These are phyloP conservation scores for Caenorhabditis remanei DNA, from an alignment of 1,140 invertebrate genomes.

Conservation along the genomic window DNA sequence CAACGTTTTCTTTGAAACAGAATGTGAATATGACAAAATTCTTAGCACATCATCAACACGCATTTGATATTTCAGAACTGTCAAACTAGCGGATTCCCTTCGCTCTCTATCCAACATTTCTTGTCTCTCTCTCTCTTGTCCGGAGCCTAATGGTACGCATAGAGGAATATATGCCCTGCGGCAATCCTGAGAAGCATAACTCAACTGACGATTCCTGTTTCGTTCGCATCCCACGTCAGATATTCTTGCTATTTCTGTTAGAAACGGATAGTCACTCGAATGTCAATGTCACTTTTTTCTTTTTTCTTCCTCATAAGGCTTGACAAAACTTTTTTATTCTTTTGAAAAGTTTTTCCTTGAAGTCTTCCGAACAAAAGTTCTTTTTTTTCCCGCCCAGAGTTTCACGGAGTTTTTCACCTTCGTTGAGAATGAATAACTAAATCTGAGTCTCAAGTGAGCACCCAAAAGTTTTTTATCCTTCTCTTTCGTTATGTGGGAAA, in stretches of 20 bases:
- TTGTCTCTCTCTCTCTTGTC: not conserved
- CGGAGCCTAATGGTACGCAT: constrained; percentile 29
- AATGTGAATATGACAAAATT: no score
- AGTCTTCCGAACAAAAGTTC: not conserved
- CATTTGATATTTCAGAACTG: no score
- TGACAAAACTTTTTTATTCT: not conserved
- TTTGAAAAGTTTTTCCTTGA: not conserved
- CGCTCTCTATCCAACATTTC: not conserved
- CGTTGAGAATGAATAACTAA: not conserved
- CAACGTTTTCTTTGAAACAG: no score
- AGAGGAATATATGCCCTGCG: not conserved
- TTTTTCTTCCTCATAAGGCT: not conserved
- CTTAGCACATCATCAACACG: no score
- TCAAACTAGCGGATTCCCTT: not conserved
- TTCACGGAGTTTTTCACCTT: not conserved
- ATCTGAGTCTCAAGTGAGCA: not conserved
- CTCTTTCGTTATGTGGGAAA: no score
- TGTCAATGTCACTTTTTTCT: constrained; percentile 6
- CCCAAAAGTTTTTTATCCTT: not conserved
- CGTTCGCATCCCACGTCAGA: constrained; percentile 41
- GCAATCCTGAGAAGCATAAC: not conserved
- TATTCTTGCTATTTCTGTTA: not conserved
- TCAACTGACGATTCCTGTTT: not conserved
- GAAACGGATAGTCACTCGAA: not conserved
- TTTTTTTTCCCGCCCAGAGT: not conserved